Percentiles rank a stretch among this genome's conserved stretches.
Evolutionary conservation across 2,797 vertebrate genomes (phyloP).

Genomic region (Cryptoblepharus egeriae): DNA sequence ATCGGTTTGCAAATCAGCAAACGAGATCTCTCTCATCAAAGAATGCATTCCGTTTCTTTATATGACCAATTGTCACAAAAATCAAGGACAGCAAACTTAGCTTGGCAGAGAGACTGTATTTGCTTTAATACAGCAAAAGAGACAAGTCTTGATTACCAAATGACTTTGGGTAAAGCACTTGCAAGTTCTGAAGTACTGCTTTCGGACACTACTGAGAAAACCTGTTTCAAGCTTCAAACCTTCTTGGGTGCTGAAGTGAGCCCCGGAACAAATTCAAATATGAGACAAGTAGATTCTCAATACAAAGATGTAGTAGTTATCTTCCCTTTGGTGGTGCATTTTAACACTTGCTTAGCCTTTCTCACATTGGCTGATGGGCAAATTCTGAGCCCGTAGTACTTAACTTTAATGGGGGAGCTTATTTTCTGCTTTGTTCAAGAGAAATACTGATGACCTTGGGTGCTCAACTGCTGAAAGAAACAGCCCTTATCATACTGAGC

Average conservation of each 20-base stretch:
- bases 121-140: conserved; percentile 2
- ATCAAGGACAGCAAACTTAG: conserved; percentile 29
- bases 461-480: not conserved
- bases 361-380: not conserved
- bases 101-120: not conserved
- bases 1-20: not conserved
- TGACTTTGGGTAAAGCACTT: conserved; percentile 18
- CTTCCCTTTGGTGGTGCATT: not conserved
- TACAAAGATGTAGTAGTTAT: not conserved
- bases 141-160: not conserved
- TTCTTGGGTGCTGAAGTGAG: not conserved
- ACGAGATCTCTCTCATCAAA: not conserved
- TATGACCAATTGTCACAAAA: conserved; percentile 13
- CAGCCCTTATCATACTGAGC: not conserved
- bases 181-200: not conserved
- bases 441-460: not conserved
- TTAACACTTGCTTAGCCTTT: no score
- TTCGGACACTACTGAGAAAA: not conserved
- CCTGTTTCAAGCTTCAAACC: not conserved
- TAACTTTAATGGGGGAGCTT: conserved; percentile 27
- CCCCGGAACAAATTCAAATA: not conserved
- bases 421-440: not conserved
- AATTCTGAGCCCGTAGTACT: not conserved
- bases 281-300: not conserved
- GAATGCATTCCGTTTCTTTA: not conserved